These are phyloP conservation scores for Aselliscus stoliczkanus DNA, from an alignment of 2,797 vertebrate genomes.

Conservation along the genomic window DNA sequence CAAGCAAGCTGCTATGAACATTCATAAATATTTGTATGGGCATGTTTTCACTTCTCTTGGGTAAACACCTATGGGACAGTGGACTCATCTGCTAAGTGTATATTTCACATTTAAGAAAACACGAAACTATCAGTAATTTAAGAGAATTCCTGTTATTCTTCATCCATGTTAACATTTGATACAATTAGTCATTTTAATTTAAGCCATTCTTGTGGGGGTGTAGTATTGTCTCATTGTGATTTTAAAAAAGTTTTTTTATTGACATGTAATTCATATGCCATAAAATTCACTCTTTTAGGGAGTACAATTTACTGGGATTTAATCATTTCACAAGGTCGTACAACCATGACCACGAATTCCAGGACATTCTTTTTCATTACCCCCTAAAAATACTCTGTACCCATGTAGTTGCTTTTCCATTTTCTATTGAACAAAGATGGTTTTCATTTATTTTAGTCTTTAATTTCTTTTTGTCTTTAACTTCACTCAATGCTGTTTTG, in stretches of 20 bases:
- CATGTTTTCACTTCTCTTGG: neutral
- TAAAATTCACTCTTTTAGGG: neutral
- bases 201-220: neutral
- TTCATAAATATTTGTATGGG: neutral
- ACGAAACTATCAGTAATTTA: neutral
- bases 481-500: neutral
- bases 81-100: neutral
- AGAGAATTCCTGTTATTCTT: neutral
- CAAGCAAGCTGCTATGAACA: neutral
- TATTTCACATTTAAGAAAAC: neutral
- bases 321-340: neutral
- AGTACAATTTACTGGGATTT: neutral
- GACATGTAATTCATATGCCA: neutral
- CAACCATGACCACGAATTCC: neutral
- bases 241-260: neutral
- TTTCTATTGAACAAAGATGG: neutral
- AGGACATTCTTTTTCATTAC: neutral
- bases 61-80: neutral
- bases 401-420: neutral
- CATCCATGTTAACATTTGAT: neutral
- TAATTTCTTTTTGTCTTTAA: neutral
- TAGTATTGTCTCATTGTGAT: neutral
- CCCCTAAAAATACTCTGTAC: neutral
- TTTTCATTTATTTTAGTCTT: neutral
- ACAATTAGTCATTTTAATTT: neutral